Evolutionary conservation across 2,888 invertebrate species (phyloP), one percentile per base, ranked within the genome.

Genomic region (Sipha maydis): DNA sequence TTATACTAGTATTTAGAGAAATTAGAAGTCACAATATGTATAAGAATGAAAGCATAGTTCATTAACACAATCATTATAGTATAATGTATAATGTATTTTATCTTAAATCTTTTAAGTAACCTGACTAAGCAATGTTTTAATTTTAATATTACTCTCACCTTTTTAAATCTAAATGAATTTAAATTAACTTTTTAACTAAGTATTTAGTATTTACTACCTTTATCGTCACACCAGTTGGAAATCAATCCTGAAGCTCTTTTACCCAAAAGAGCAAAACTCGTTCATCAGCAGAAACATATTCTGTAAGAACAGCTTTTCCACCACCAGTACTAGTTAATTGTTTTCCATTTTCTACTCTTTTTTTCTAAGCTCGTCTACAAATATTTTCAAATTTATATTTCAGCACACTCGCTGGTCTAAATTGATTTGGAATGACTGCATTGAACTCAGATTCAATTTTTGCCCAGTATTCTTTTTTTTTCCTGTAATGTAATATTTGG

Each of bases 331-430:
- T 56, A 2, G 54, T 4, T 3, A 31, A 8, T 56, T 78, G 48
- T 3, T 31, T 78, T 56, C 31, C 34, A 78, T 78, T 78, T 78
- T 78, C 21, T 9, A 14, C 19, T 34, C 56, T 78, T 56, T n/a
- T n/a, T n/a, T n/a, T n/a, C n/a, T n/a, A n/a, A n/a, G n/a, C n/a
- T n/a, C n/a, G n/a, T n/a, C n/a, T 78, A 34, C 78, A 78, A 1
- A 78, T 78, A 78, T 78, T 78, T 78, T 78, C 56, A 34, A 79
- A 79, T 34, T 79, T 56, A 8, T 25, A 79, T 79, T 79, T 79
- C 25, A 79, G 31, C 1, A 79, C 56, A 79, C 25, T 79, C 1
- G 31, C 78, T 56, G 78, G 56, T 56, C 56, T 19, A 79, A 31
- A 79, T 56, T 79, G 21, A 31, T 56, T 14, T 1, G 56, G 0